Base-by-base conservation (phyloP, 1,140 invertebrate genomes). In the Acromyrmex echinatior region DNA sequence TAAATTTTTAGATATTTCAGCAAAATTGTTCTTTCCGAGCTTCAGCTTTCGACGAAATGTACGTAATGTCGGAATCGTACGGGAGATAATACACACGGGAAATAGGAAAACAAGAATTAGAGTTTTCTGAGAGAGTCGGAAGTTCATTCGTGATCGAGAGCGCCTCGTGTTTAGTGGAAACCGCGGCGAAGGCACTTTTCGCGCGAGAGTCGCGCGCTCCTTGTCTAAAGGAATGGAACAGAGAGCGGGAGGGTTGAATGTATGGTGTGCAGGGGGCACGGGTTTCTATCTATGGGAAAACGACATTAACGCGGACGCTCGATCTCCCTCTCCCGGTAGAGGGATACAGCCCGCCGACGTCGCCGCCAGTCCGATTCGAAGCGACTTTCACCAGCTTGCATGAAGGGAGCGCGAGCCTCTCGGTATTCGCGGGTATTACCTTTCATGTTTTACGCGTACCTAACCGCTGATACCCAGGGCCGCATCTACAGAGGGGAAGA, bases 261-360 rank as follows among this genome's bases (percentile, higher is more conserved):
- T 28, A 66, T 18, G 25, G 35, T 49, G 63, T 53, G 39, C 16
- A 56, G 76, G 82, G 56, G 73, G 66, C 28, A 60, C 35, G 31
- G 85, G 62, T 87, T 70, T 90, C 92, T 92, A 93, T 90, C 92
- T 92, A 93, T 94, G 93, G 91, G 93, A 94, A 94, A 94, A 93
- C 92, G 92, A 93, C 93, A 93, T 94, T 93, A 94, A 93, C 91
- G 85, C 86, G 88, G 88, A 91, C 89, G 90, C 86, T 90, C 68
- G 86, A 66, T 84, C 80, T 84, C 68, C 39, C 39, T 76, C 25
- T 56, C 79, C 25, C 39, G 58, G 60, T 66, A 86, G 88, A 35
- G 88, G 88, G 92, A 82, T 85, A 91, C 74, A 90, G 63, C 63
- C 63, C 71, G 87, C 82, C 79, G 70, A 70, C 66, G 66, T 74